Percentiles rank a stretch among this genome's conserved stretches.
Evolutionary conservation across 2,888 invertebrate species (phyloP).

Genomic region (Thalpophila matura): DNA sequence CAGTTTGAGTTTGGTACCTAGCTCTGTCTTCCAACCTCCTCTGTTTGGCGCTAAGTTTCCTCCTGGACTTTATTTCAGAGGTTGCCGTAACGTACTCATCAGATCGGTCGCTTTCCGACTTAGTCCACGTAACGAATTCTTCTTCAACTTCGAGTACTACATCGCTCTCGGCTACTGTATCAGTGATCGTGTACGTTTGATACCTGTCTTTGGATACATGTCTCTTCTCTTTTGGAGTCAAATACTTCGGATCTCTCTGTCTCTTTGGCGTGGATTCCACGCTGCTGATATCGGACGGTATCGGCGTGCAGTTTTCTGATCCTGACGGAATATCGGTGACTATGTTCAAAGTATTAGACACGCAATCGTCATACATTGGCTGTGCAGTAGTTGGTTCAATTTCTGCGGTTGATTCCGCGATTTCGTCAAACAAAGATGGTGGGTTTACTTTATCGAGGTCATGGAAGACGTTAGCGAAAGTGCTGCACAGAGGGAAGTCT

Average conservation of each 20-base stretch:
- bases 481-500: constrained; percentile 85
- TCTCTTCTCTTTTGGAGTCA: constrained; percentile 95
- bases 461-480: constrained; percentile 85
- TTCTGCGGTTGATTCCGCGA: constrained; percentile 92
- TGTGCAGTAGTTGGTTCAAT: constrained; percentile 87
- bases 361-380: constrained; percentile 91
- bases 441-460: constrained; percentile 94
- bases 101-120: constrained; percentile 84
- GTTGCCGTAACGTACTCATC: constrained; percentile 81
- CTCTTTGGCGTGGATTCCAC: constrained; percentile 94
- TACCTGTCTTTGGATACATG: constrained; percentile 94
- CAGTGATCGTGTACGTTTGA: constrained; percentile 95
- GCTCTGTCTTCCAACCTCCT: constrained; percentile 92
- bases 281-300: constrained; percentile 94
- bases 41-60: constrained; percentile 92
- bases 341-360: constrained; percentile 90
- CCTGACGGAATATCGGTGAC: constrained; percentile 90
- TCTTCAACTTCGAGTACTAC: constrained; percentile 78
- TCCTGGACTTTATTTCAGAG: constrained; percentile 79
- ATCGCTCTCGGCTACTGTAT: constrained; percentile 79
- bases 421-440: constrained; percentile 93
- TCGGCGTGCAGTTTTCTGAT: constrained; percentile 91
- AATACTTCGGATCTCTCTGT: constrained; percentile 83
- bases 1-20: constrained; percentile 93
- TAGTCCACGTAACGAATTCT: constrained; percentile 85